These are phyloP conservation scores for Brachycybe producta DNA, from an alignment of 2,888 invertebrate species.

Conservation along the genomic window DNA sequence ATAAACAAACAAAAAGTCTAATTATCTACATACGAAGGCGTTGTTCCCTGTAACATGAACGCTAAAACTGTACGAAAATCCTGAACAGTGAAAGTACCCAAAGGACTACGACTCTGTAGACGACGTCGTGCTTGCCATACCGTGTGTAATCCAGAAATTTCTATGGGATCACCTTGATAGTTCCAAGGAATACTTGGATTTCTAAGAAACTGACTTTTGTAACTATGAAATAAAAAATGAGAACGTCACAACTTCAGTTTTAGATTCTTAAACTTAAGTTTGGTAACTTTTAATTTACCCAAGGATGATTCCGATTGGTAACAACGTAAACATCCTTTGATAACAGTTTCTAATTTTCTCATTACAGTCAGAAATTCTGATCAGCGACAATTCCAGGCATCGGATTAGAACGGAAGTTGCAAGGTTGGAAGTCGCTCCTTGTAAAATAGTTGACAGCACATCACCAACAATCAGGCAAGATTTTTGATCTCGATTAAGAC, in stretches of 20 bases:
- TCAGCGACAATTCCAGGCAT: constrained; percentile 32
- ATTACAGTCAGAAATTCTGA: constrained; percentile 29
- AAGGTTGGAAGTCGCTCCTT: not conserved
- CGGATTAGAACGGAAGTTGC: constrained; percentile 1
- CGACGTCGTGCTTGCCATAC: constrained; percentile 30
- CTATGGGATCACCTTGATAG: too few species aligned
- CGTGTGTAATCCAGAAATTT: constrained; percentile 17
- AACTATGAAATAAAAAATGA: not conserved
- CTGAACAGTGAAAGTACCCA: constrained; percentile 33
- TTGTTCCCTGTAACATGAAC: constrained; percentile 30
- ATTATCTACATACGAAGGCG: constrained; percentile 23
- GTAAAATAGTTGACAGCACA: constrained; percentile 1
- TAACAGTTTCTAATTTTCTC: constrained; percentile 24
- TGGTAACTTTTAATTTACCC: not conserved
- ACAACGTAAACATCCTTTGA: constrained; percentile 5
- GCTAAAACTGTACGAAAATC: constrained; percentile 33
- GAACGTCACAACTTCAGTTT: not conserved
- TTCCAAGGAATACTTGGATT: too few species aligned
- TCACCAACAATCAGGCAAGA: not conserved
- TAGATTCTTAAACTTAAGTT: not conserved
- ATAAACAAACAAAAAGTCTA: not conserved
- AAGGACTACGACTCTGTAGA: constrained; percentile 28
- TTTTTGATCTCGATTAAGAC: not conserved
- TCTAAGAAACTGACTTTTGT: too few species aligned
- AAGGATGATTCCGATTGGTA: constrained; percentile 9